A percentile compares a stretch with the other conserved stretches of the same genome.
Conservation (phyloP, 2,888 invertebrate species). For the Chymomyza caudatula region DNA sequence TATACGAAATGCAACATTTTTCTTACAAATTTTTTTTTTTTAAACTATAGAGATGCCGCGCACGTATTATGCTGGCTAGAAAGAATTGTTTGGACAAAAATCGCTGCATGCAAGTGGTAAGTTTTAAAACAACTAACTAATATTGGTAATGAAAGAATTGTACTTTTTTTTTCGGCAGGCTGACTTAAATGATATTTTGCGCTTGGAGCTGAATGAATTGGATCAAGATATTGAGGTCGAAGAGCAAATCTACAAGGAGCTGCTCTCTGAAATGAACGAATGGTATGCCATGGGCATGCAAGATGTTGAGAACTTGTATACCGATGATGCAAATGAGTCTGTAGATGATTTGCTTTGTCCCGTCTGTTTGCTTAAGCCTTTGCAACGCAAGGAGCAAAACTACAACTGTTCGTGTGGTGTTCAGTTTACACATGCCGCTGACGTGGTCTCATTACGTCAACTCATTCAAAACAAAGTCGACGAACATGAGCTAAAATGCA, state of each 20-base stretch:
- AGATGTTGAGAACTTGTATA: constrained; percentile 67
- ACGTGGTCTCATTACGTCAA: constrained; percentile 35
- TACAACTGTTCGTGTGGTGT: constrained; percentile 77
- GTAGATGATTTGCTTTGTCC: constrained; percentile 78
- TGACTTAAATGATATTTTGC: constrained; percentile 61
- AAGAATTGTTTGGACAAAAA: constrained; percentile 48
- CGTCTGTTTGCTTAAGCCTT: constrained; percentile 78
- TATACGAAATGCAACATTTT: not conserved
- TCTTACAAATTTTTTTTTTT: not conserved
- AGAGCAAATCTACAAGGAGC: constrained; percentile 71
- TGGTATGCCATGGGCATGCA: constrained; percentile 73
- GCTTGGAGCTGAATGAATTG: constrained; percentile 69
- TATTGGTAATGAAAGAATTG: not conserved
- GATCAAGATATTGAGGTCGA: constrained; percentile 72
- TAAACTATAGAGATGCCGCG: constrained; percentile 69
- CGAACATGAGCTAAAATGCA: constrained; percentile 60
- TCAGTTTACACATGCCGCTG: constrained; percentile 52
- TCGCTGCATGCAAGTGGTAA: constrained; percentile 43
- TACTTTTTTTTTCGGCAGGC: constrained; percentile 23
- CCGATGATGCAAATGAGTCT: constrained; percentile 76
- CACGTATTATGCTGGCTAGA: constrained; percentile 70
- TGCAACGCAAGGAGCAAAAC: constrained; percentile 18
- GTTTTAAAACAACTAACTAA: not conserved
- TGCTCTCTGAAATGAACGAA: constrained; percentile 69
- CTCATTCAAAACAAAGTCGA: constrained; percentile 48